Percentiles rank a stretch among this genome's conserved stretches.
Conservation (phyloP, 2,797 vertebrate species). For the Coregonus suidteri region DNA sequence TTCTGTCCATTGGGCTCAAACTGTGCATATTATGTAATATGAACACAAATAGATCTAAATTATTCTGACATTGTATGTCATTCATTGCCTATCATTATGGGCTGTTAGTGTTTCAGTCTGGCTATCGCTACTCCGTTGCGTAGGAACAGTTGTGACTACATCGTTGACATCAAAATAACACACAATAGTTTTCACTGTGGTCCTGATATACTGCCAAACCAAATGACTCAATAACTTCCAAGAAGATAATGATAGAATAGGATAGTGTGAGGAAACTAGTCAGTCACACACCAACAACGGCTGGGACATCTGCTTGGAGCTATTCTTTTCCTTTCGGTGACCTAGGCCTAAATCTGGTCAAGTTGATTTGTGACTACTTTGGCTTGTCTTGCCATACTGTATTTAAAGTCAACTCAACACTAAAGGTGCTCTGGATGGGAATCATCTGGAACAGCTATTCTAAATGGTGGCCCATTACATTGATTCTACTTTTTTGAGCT, state of each 20-base stretch:
- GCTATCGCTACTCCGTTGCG: not conserved
- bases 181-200: not conserved
- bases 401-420: not conserved
- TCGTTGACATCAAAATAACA: not conserved
- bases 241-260: not conserved
- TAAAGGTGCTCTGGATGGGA: not conserved
- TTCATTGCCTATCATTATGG: not conserved
- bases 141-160: not conserved
- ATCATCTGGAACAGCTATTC: not conserved
- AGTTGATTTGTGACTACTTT: not conserved
- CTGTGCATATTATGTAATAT: not conserved
- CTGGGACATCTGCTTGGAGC: not conserved
- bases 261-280: not conserved
- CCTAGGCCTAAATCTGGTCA: not conserved
- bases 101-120: not conserved
- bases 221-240: not conserved
- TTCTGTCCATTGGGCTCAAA: not conserved
- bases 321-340: not conserved
- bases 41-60: not conserved
- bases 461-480: constrained; percentile 14
- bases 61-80: not conserved
- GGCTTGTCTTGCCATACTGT: not conserved
- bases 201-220: not conserved
- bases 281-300: not conserved
- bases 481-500: constrained; percentile 5